These are phyloP conservation scores for Taeniopygia guttata DNA, from an alignment of 2,797 vertebrate genomes.

Conservation along the genomic window DNA sequence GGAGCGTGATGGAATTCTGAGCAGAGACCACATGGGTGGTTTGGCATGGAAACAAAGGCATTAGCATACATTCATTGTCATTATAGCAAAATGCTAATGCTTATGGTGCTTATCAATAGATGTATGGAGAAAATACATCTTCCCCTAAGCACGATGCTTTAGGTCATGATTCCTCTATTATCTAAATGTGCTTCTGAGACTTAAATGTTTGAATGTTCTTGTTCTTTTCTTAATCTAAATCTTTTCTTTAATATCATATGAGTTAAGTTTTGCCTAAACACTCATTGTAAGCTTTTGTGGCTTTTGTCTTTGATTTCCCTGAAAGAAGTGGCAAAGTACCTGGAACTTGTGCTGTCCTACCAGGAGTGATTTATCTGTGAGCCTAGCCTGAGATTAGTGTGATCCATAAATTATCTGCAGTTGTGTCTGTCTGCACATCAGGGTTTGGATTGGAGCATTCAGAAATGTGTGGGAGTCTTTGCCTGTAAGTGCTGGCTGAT, in stretches of 20 bases:
- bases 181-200: background rate
- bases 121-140: background rate
- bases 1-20: background rate
- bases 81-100: background rate
- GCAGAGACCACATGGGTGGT: conserved; percentile 22
- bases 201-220: background rate
- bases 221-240: background rate
- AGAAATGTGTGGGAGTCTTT: background rate
- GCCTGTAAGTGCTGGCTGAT: background rate
- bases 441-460: background rate
- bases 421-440: background rate
- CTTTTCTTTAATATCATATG: background rate
- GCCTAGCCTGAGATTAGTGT: background rate
- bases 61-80: background rate
- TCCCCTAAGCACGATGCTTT: background rate
- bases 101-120: background rate
- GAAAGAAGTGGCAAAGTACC: background rate
- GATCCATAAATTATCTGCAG: background rate
- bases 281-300: background rate
- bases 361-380: background rate
- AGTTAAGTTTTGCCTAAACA: background rate
- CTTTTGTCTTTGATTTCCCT: background rate
- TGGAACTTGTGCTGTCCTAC: background rate
- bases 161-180: background rate
- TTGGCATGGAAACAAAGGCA: conserved; percentile 10